Base-by-base conservation (phyloP, 2,888 invertebrate species). In the Macrosoma leucophasiata region DNA sequence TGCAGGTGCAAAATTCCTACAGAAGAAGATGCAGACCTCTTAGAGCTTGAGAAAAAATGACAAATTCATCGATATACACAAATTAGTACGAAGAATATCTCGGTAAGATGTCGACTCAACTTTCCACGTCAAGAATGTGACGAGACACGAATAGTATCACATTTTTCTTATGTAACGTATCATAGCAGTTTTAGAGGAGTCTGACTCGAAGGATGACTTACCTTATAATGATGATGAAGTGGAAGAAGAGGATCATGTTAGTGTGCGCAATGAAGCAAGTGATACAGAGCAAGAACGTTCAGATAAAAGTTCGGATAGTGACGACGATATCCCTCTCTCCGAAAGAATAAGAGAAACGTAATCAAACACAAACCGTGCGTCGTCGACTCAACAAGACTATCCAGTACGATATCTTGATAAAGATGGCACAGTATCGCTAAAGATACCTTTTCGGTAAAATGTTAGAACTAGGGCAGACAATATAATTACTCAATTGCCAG, bases 401-500 rank as follows among this genome's bases (percentile, higher is more conserved):
- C 34, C 18, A 29, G 10, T 29, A 3, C 34, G 33, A 33, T 36
- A 33, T 36, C 27, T 27, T 33, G 30, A 22, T 21, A 28, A 31
- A 23, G 31, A 32, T 13, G 13, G 26, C 34, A 39, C 32, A 20
- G 26, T 35, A 6, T 39, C 29, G 34, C 23, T 13, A 26, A 41
- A 36, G 27, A 33, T 11, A 23, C 36, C 32, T 37, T 41, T 41
- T 43, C 33, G 39, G 30, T 35, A 41, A 41, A 46, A 42, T 33
- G 22, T 40, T 22, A 33, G 33, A 40, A 32, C 36, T 32, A 46
- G 33, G 29, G 12, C 32, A 4, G 28, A 40, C 40, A 46, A 36
- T 13, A 38, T 38, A 39, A 38, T 38, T 13, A 10, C 15, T 28
- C 33, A 37, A 27, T 35, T 33, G 37, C 39, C 39, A 39, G 43